Evolutionary conservation across 2,797 vertebrate species (phyloP).

Genomic region (Eremophila alpestris): DNA sequence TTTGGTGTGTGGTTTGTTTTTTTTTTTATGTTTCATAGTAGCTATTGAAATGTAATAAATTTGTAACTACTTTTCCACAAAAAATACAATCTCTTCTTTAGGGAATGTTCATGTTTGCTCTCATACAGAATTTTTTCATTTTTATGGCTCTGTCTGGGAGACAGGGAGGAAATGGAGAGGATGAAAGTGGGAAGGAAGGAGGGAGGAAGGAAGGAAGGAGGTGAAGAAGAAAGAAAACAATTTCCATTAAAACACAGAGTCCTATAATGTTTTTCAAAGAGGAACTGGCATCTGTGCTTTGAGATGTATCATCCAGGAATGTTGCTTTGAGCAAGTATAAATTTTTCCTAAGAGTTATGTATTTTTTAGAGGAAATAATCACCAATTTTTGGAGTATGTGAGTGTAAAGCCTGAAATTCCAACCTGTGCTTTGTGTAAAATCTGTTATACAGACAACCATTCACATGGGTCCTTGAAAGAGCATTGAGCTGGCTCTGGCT

Average conservation of each 20-base stretch:
- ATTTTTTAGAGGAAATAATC: background rate
- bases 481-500: background rate
- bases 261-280: background rate
- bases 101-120: background rate
- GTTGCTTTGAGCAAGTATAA: background rate
- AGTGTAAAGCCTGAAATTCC: background rate
- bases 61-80: background rate
- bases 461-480: background rate
- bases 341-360: background rate
- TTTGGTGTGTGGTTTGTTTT: fast-evolving
- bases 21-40: background rate
- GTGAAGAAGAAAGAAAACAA: background rate
- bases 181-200: background rate
- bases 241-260: background rate
- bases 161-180: background rate
- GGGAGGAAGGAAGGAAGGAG: background rate
- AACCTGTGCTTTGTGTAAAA: background rate
- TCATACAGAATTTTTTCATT: background rate
- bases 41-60: background rate
- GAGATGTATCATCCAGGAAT: background rate
- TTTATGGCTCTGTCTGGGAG: background rate
- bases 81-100: background rate
- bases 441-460: too few relatives aligned
- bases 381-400: background rate
- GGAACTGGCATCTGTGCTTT: background rate